Evolutionary conservation across 2,888 invertebrate species (phyloP), one percentile per base, ranked within the genome.

Genomic region (Achlya flavicornis): DNA sequence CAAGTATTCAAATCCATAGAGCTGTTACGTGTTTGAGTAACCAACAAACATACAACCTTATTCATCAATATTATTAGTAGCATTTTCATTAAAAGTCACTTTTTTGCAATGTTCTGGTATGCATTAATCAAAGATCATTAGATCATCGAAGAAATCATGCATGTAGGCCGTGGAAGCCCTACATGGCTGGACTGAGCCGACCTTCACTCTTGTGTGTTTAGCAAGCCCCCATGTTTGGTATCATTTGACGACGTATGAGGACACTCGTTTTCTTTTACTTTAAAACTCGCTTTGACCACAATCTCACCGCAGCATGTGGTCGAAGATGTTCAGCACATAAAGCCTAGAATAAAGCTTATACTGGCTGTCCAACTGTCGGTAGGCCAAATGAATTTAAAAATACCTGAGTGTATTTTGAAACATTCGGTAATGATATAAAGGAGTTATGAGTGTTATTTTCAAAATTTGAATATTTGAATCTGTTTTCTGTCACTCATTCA

Each of bases 181-280:
- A 53, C 53, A 53, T 53, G 53, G 53, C n/a, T 7, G n/a, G 46
- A n/a, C 53, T 19, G 10, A 3, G 53, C 4, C 7, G 48, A 7
- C 53, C 53, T 53, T 53, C 53, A 53, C 16, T 53, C n/a, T 48
- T 10, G 16, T 10, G 7, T 19, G 19, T 19, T 19, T 19, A 53
- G 53, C 8, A 53, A 48, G 48, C 41, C 41, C n/a, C 53, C 53
- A 53, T 53, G 53, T 53, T 53, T 53, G 53, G 53, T 53, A 19
- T 16, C 53, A 53, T 6, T 48, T 53, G 19, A 19, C 3, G 19
- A 53, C 19, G 19, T 46, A 19, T 10, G n/a, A 8, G 48, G 19
- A 53, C 7, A 48, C n/a, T n/a, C n/a, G n/a, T n/a, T n/a, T n/a
- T n/a, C n/a, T n/a, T n/a, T n/a, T n/a, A n/a, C n/a, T n/a, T n/a